A percentile compares a stretch with the other conserved stretches of the same genome.
Evolutionary conservation across 2,113 vertebrate species (phyloP).

Genomic region (Tringa solitaria): DNA sequence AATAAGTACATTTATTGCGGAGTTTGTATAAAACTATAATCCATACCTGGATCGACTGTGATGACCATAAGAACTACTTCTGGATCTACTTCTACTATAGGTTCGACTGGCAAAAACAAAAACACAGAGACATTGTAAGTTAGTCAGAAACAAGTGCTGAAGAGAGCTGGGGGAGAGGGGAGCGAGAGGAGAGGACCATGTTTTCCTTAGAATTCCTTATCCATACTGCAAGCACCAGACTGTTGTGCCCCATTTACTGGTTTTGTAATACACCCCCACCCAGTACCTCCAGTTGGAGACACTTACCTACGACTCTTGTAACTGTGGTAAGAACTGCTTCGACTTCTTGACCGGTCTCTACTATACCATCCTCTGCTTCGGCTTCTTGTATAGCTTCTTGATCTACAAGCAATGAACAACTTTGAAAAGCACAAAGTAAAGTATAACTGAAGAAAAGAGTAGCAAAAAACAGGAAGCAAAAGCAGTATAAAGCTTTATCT

Average conservation of each 20-base stretch:
- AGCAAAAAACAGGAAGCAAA: background rate
- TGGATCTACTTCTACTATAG: slow-evolving; percentile 90
- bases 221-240: background rate
- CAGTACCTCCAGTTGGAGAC: rapidly evolving
- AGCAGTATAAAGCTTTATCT: background rate
- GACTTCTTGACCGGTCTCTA: slow-evolving; percentile 79
- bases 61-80: slow-evolving; percentile 83
- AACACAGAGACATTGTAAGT: background rate
- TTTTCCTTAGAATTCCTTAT: background rate
- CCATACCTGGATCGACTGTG: slow-evolving; percentile 88
- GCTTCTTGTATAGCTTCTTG: slow-evolving; percentile 89
- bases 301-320: slow-evolving; percentile 84
- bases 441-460: background rate
- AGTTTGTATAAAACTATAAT: background rate
- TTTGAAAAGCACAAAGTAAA: background rate
- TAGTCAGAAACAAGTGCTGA: background rate
- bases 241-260: background rate
- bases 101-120: slow-evolving; percentile 71
- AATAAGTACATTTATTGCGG: background rate
- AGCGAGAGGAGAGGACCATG: rapidly evolving
- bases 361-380: slow-evolving; percentile 83
- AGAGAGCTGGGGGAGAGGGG: background rate
- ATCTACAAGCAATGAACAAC: slow-evolving; percentile 34
- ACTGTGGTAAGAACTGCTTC: slow-evolving; percentile 87
- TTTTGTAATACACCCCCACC: background rate